phyloP scores from a whole-genome alignment of 2,888 invertebrate genomes.

The Tribolium freemani region DNA sequence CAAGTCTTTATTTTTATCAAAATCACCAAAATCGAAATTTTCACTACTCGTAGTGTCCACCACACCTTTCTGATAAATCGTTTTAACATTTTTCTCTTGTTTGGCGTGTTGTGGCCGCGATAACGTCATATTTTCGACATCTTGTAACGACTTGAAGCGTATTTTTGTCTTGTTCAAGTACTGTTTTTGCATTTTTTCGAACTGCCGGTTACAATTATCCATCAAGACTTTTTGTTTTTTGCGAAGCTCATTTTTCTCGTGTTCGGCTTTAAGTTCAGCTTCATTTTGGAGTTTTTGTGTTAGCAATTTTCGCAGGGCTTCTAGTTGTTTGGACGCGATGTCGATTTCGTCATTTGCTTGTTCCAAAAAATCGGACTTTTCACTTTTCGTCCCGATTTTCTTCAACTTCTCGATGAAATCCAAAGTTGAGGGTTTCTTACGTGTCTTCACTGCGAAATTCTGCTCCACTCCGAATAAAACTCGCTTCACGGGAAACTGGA shows the following conservation, averaged over 20 bases:
- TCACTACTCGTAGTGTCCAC: not conserved
- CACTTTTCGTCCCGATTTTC: not conserved
- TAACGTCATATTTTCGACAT: conserved; percentile 8
- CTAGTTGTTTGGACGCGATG: conserved; percentile 48
- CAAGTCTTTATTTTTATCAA: not conserved
- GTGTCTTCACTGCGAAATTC: not conserved
- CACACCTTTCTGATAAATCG: no score
- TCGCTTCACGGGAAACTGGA: not conserved
- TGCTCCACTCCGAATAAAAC: not conserved
- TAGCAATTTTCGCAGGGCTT: conserved; percentile 48
- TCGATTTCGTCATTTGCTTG: conserved; percentile 11
- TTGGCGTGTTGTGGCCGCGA: not conserved
- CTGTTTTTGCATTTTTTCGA: conserved; percentile 54
- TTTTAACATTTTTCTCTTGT: not conserved
- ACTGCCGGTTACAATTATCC: conserved; percentile 2
- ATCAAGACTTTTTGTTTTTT: not conserved
- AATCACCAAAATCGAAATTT: not conserved
- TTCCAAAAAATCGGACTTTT: not conserved
- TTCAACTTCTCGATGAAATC: conserved; percentile 13
- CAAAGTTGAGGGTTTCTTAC: not conserved
- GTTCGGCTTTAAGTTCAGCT: not conserved
- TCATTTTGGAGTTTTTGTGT: not conserved
- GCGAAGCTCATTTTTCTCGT: not conserved
- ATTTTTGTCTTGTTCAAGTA: conserved; percentile 48
- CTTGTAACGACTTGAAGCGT: conserved; percentile 43